These are phyloP conservation scores for Trichogramma pretiosum DNA, from an alignment of 1,140 invertebrate species.

Conservation along the genomic window DNA sequence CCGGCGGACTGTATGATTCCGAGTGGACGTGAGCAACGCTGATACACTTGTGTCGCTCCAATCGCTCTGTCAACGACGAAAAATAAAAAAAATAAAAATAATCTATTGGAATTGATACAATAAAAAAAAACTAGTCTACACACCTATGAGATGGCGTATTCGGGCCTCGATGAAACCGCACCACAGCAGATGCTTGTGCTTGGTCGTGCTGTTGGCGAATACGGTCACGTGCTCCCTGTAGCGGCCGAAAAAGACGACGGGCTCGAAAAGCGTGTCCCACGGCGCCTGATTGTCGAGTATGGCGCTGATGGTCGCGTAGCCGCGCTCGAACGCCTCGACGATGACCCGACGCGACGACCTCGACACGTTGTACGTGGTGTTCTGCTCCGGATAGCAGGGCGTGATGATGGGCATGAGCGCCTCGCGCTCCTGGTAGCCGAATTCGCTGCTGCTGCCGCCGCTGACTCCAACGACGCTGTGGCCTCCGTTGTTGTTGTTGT, in stretches of 20 bases:
- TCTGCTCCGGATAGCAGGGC: constrained; percentile 1
- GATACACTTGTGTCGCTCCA: constrained; percentile 1
- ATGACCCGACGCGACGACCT: background rate
- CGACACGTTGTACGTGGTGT: constrained; percentile 1
- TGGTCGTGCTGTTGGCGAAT: background rate
- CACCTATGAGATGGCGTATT: constrained; percentile 8
- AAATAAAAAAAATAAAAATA: background rate
- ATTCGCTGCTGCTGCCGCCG: too few relatives aligned
- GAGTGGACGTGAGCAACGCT: background rate
- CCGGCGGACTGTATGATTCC: background rate
- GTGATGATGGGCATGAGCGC: constrained; percentile 4
- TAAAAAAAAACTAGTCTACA: background rate
- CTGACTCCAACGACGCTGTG: too few relatives aligned
- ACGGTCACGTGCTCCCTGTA: constrained; percentile 1
- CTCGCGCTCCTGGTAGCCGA: constrained; percentile 1
- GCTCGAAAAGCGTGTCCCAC: constrained; percentile 4
- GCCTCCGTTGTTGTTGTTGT: too few relatives aligned
- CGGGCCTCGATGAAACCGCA: constrained; percentile 5
- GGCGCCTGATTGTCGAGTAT: background rate
- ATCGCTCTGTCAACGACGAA: background rate
- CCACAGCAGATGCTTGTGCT: constrained; percentile 1
- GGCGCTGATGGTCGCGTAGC: background rate
- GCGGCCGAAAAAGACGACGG: background rate
- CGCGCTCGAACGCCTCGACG: background rate
- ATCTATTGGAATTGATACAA: background rate